Base-by-base conservation (phyloP, 2,797 vertebrate genomes). In the Buceros bicornis region DNA sequence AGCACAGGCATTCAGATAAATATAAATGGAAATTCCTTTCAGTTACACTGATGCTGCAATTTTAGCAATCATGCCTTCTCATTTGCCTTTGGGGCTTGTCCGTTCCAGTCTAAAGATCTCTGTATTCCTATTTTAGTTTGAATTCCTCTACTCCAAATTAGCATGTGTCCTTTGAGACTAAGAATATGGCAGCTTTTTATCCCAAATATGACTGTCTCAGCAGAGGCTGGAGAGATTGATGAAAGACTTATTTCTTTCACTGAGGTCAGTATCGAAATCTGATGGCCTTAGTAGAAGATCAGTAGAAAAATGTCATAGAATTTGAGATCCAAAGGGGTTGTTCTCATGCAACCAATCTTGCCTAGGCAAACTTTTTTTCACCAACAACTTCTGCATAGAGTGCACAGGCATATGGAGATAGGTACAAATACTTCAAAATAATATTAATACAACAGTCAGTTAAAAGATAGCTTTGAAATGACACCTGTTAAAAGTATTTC, bases 21-120 rank as follows among this genome's bases (percentile, higher is more conserved):
- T 90, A 96, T 92, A 96, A 95, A 92, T 77, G 67, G 84, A 93
- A 92, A 91, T 93, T 96, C 87, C 57, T 95, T 93, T 90, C 78
- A 86, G 86, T 80, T 91, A 91, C 74, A 91, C n/a, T 83, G 81
- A 92, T 50, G 92, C 31, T 1, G 0, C 79, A 90, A 62, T 96
- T 97, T 95, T 89, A 94, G 87, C 40, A 87, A 76, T 87, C 80
- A 60, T 42, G 62, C 54, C 89, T 95, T 91, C 67, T 87, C 76
- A 73, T 95, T 95, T 95, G 90, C 91, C 87, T 95, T 81, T 88
- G 53, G 89, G 92, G 76, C 48, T 89, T 91, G 45, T 78, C 72
- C 17, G 1, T 86, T 95, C 79, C 11, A 13, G 37, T 56, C 73
- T 82, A 76, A 94, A 91, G 76, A 73, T 82, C 71, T 84, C 62